A percentile compares a stretch with the other conserved stretches of the same genome.
Conservation (phyloP, 2,797 vertebrate genomes). For the Anguilla megastoma region DNA sequence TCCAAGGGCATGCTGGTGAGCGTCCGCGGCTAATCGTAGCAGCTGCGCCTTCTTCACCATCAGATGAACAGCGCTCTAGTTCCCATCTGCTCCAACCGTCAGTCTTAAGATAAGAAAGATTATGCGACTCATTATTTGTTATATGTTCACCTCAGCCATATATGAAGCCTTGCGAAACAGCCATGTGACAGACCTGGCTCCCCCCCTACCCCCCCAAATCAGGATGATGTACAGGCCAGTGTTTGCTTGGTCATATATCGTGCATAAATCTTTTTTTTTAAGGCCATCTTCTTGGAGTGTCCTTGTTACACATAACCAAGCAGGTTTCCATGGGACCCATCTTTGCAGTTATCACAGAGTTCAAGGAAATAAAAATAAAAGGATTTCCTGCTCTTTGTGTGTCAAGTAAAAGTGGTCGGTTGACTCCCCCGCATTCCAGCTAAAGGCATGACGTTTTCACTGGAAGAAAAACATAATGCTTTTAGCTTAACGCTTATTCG, state of each 20-base stretch:
- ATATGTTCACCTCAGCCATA: not conserved
- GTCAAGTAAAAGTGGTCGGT: too few species aligned
- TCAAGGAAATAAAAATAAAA: too few species aligned
- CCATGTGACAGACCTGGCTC: not conserved
- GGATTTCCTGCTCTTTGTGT: too few species aligned
- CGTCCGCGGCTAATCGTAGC: too few species aligned
- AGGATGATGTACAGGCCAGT: not conserved
- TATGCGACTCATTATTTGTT: not conserved
- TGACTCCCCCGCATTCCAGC: not conserved
- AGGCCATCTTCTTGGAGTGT: not conserved
- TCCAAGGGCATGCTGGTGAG: conserved; percentile 93
- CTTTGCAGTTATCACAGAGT: not conserved
- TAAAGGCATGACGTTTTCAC: too few species aligned
- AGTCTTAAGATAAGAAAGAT: not conserved
- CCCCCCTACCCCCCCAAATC: not conserved
- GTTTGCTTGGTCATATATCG: not conserved
- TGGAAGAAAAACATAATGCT: too few species aligned
- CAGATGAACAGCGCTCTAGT: not conserved
- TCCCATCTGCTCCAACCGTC: not conserved
- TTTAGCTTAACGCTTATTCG: not conserved
- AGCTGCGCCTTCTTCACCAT: too few species aligned
- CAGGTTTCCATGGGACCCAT: not conserved
- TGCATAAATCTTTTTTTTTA: not conserved
- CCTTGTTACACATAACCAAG: not conserved
- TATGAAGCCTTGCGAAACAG: not conserved